A percentile compares a stretch with the other conserved stretches of the same genome.
Evolutionary conservation across 2,888 invertebrate species (phyloP).

Genomic region (Lacanobia wlatinum): DNA sequence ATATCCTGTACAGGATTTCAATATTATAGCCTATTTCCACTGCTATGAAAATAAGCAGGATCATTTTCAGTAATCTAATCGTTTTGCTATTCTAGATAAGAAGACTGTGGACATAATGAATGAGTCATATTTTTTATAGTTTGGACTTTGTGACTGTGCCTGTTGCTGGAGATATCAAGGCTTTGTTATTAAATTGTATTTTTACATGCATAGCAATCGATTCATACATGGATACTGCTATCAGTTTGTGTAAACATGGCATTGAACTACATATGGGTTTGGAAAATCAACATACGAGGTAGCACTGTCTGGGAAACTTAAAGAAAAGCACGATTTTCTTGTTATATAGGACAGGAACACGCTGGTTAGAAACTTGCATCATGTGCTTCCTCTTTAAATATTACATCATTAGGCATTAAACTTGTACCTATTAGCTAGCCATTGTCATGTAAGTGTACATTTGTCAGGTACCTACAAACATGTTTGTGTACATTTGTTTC

Average conservation of each 20-base stretch:
- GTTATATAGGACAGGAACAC: constrained; percentile 23
- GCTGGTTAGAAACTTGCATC: constrained; percentile 24
- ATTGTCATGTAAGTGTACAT: constrained; percentile 1
- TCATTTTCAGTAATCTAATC: constrained; percentile 41
- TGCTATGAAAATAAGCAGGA: background rate
- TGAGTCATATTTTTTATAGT: constrained; percentile 35
- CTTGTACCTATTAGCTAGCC: constrained; percentile 3
- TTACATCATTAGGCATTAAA: constrained; percentile 55
- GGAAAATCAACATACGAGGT: constrained; percentile 12
- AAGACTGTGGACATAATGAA: constrained; percentile 26
- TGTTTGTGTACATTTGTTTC: constrained; percentile 8
- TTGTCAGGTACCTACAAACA: background rate
- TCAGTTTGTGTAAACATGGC: constrained; percentile 44
- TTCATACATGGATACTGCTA: constrained; percentile 28
- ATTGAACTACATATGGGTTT: constrained; percentile 29
- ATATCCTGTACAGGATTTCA: constrained; percentile 16
- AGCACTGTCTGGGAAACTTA: constrained; percentile 6
- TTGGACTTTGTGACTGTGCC: constrained; percentile 44
- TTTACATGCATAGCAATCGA: constrained; percentile 25
- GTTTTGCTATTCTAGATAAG: constrained; percentile 40
- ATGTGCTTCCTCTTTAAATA: constrained; percentile 38
- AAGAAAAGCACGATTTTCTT: constrained; percentile 13
- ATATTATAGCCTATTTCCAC: background rate
- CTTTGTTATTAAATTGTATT: constrained; percentile 28
- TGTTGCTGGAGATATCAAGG: constrained; percentile 22